Evolutionary conservation across 2,113 vertebrate genomes (phyloP), one percentile per base, ranked within the genome.

Genomic region (Equus przewalskii): DNA sequence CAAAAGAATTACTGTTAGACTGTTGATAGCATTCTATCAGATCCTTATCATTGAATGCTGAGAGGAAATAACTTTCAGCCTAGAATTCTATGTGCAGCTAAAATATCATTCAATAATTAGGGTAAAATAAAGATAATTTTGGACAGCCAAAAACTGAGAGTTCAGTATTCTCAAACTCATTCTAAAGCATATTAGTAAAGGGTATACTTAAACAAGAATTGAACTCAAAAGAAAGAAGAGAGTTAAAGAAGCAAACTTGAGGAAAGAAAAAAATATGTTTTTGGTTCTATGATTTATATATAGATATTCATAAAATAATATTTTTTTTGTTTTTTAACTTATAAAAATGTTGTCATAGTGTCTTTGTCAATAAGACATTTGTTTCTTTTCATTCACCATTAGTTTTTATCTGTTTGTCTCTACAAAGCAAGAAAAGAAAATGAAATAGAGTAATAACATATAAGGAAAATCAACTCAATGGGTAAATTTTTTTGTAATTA

Each of bases 401-500:
- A 87, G 62, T 73, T 97, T 96, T 97, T 94, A 51, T 91, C 28
- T 82, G 6, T 83, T 83, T 95, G 10, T 93, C 19, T 94, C 44
- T 95, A n/a, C 1, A 84, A 87, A 89, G 13, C 13, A 89, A 93
- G 26, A 83, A 78, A 65, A 85, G n/a, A 75, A 94, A 96, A 96
- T 78, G 26, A 64, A 97, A 73, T 85, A 67, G 0, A 49, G 2
- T 36, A 95, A 41, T 49, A 46, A 60, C 26, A 60, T 84, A 56
- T 41, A 89, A 89, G 19, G 30, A 60, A n/a, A 58, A 51, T 46
- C 14, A 91, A 72, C 16, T 73, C 58, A 49, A n/a, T 86, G 33
- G 26, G 3, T 65, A 89, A 94, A 92, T 87, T 49, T 82, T 65
- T 26, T 78, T 76, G 46, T 85, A 72, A 56, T 89, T 94, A 96